Conservation (phyloP, 2,113 vertebrate genomes). For the Muscicapa adusta region DNA sequence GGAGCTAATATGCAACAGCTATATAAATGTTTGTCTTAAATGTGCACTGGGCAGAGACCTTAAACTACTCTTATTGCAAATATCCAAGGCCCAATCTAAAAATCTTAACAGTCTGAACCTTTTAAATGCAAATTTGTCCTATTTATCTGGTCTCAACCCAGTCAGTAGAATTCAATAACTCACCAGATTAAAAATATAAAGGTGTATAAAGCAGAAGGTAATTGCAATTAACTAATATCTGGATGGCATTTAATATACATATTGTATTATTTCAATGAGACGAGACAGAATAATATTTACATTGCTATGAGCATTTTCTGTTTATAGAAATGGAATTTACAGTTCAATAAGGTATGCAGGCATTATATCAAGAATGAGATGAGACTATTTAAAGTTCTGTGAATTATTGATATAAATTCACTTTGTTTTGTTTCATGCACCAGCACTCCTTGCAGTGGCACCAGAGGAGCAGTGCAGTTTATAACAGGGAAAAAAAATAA, state of each 20-base stretch:
- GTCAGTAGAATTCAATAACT: conserved; percentile 61
- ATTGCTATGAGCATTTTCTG: conserved; percentile 38
- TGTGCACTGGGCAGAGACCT: conserved; percentile 25
- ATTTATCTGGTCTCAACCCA: conserved; percentile 51
- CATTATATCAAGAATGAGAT: conserved; percentile 35
- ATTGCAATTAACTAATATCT: conserved; percentile 61
- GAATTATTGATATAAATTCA: conserved; percentile 59
- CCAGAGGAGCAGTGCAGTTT: conserved; percentile 37
- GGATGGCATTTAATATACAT: conserved; percentile 58
- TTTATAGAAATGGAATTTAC: conserved; percentile 59
- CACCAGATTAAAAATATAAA: conserved; percentile 51
- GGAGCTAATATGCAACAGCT: not conserved
- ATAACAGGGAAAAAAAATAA: not conserved
- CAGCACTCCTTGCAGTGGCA: conserved; percentile 9
- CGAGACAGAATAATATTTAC: conserved; percentile 67
- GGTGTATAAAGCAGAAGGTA: conserved; percentile 62
- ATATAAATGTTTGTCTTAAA: conserved; percentile 2
- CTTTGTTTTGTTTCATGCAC: conserved; percentile 64
- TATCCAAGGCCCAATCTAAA: conserved; percentile 29
- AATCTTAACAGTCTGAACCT: conserved; percentile 25
- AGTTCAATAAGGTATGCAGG: conserved; percentile 57
- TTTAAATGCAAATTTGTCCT: conserved; percentile 59
- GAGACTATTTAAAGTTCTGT: conserved; percentile 58
- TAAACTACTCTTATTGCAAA: conserved; percentile 45
- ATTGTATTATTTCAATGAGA: conserved; percentile 61